A percentile compares a stretch with the other conserved stretches of the same genome.
These are phyloP conservation scores for Cheirogaleus major DNA, from an alignment of 2,797 vertebrate genomes.

Conservation along the genomic window DNA sequence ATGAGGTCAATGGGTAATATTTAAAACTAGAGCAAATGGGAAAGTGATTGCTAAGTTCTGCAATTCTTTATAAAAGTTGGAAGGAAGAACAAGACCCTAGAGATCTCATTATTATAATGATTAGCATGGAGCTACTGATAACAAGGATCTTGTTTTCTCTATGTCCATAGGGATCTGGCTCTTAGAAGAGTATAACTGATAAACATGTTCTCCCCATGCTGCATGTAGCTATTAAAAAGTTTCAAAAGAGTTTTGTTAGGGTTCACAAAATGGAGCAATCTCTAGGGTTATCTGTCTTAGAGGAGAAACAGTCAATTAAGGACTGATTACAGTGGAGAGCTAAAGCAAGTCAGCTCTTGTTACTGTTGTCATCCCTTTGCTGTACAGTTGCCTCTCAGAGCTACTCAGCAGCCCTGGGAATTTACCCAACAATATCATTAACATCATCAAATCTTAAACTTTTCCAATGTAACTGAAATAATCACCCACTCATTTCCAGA, in stretches of 20 bases:
- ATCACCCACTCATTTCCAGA: not conserved
- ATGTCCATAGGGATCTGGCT: not conserved
- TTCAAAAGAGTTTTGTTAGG: constrained; percentile 45
- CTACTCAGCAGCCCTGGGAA: not conserved
- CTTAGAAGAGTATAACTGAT: not conserved
- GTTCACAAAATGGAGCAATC: constrained; percentile 8
- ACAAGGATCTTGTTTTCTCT: not conserved
- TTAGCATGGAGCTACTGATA: not conserved
- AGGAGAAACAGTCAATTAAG: not conserved
- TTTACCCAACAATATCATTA: not conserved
- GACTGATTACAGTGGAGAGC: not conserved
- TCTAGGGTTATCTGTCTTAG: constrained; percentile 20
- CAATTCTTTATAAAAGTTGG: constrained; percentile 20
- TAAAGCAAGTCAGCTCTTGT: not conserved
- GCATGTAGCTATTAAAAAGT: constrained; percentile 66
- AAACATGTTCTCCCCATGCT: not conserved
- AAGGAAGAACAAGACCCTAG: constrained; percentile 9
- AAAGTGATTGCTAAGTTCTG: not conserved
- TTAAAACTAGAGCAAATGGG: not conserved
- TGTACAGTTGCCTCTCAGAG: not conserved
- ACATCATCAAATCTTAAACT: not conserved
- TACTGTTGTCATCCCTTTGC: not conserved
- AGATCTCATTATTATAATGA: constrained; percentile 51
- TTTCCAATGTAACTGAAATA: not conserved
- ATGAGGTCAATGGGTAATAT: not conserved